A percentile compares a stretch with the other conserved stretches of the same genome.
Conservation (phyloP, 1,140 invertebrate genomes). For the Triops longicaudatus region DNA sequence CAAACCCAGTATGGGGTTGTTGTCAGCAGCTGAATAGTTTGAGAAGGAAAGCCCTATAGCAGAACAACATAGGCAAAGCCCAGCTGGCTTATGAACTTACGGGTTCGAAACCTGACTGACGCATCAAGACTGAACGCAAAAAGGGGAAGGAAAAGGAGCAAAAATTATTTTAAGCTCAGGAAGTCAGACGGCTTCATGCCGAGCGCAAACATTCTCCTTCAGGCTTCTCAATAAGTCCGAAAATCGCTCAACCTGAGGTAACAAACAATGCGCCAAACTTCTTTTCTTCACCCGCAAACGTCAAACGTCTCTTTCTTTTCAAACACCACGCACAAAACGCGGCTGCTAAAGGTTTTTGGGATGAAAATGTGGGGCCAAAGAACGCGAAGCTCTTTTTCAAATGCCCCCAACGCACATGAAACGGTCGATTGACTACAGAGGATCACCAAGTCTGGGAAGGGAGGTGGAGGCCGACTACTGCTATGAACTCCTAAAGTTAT, state of each 20-base stretch:
- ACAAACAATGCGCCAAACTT: not conserved
- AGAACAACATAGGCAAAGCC: not conserved
- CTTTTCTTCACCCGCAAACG: too few species aligned
- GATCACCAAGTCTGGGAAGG: not conserved
- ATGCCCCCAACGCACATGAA: not conserved
- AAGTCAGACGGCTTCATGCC: not conserved
- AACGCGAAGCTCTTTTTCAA: too few species aligned
- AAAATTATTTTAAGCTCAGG: slow-evolving; percentile 1
- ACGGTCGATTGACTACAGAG: not conserved
- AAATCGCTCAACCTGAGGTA: not conserved
- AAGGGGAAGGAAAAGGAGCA: not conserved
- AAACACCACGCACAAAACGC: too few species aligned
- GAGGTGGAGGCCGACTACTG: not conserved
- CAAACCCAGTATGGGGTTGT: not conserved
- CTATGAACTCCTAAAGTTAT: not conserved
- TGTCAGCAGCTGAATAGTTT: not conserved
- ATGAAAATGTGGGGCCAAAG: too few species aligned
- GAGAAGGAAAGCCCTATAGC: not conserved
- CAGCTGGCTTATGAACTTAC: not conserved
- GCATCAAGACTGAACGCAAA: not conserved
- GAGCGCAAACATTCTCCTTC: not conserved
- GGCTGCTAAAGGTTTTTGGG: too few species aligned
- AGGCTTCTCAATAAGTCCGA: not conserved
- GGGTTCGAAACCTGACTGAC: not conserved
- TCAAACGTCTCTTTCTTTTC: too few species aligned